Base-by-base conservation (phyloP, 2,113 vertebrate genomes). In the Ancistrus triradiatus region DNA sequence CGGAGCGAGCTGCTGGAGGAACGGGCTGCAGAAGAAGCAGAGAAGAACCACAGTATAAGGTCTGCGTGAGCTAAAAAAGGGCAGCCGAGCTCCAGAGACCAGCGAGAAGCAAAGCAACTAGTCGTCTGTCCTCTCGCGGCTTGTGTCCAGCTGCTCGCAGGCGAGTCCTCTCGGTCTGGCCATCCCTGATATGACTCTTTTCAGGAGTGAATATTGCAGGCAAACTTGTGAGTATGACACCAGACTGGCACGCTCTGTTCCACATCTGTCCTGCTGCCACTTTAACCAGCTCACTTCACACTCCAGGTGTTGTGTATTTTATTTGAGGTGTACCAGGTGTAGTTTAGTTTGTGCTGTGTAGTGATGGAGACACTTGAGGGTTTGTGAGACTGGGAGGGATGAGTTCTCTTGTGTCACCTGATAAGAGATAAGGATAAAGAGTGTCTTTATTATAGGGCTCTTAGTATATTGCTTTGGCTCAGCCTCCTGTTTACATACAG, bases 161-260 rank as follows among this genome's bases (percentile, higher is more conserved):
- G 35, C 22, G 38, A 56, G 33, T 18, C 48, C 18, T 63, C 70
- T 50, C 69, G 66, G 56, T 66, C 72, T 55, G 60, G 62, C 74
- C 62, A 56, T 81, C 70, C 53, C 71, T 86, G 83, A 78, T 85
- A 89, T 88, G 87, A 88, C 87, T 77, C 83, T 89, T 51, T 89
- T 87, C 73, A 77, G 77, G 70, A 79, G 77, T 74, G 77, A 75
- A 57, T 71, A 79, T 66, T 73, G 69, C 74, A 86, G 87, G 74
- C 81, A 82, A 53, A 81, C 83, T 84, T 84, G 87, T 89, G 80
- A 89, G 87, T 88, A 86, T 81, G 22, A 11, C n/a, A 1, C 38
- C 11, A 47, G 15, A 37, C 18, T 61, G 6, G 14, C 8, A 18
- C 22, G 31, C 33, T 46, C 38, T 31, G 17, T 17, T 67, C 28